Base-by-base conservation (phyloP, 37 sponge, comb jelly and placozoan genomes). In the Cliona cf. orientalis region DNA sequence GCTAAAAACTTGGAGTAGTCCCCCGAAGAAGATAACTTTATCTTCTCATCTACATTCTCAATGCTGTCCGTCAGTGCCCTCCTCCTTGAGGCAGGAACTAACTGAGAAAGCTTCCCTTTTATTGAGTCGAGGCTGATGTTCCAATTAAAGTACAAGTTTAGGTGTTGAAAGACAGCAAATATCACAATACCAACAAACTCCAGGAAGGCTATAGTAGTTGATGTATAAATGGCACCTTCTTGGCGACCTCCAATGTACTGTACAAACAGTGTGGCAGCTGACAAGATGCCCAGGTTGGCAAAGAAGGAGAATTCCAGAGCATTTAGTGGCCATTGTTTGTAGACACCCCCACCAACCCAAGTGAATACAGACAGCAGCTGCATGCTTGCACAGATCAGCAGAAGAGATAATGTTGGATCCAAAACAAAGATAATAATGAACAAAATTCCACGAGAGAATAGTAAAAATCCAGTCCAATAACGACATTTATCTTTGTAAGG, bases 381-480 rank as follows among this genome's bases (percentile, higher is more conserved):
- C n/a, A 19, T 3, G 11, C 43, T 11, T 32, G 46, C 40, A 5
- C n/a, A 9, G 37, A 66, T 79, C 0, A 37, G 69, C 41, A 31
- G 9, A 29, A 45, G 42, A n/a, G 29, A 42, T 14, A 29, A 14
- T 5, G 14, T 35, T 31, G 44, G 46, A 34, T 17, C 49, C 1
- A 17, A 5, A 34, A 67, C 49, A 22, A 66, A 66, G 14, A 21
- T 35, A 3, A 45, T 7, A 2, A 79, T 36, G 69, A 79, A 67
- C 19, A 69, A 44, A 42, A 42, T 42, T 69, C 23, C 22, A 7
- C 80, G 46, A 25, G 43, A 44, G 46, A 79, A 29, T 5, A 79
- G 80, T 23, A 79, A 33, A 0, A 79, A 45, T 26, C 80, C 80
- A 25, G 80, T 64, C 80, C 80, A 79, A 34, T 44, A 66, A 0